phyloP scores from a whole-genome alignment of 2,797 vertebrate species.

The Mormyrops boulengeri region DNA sequence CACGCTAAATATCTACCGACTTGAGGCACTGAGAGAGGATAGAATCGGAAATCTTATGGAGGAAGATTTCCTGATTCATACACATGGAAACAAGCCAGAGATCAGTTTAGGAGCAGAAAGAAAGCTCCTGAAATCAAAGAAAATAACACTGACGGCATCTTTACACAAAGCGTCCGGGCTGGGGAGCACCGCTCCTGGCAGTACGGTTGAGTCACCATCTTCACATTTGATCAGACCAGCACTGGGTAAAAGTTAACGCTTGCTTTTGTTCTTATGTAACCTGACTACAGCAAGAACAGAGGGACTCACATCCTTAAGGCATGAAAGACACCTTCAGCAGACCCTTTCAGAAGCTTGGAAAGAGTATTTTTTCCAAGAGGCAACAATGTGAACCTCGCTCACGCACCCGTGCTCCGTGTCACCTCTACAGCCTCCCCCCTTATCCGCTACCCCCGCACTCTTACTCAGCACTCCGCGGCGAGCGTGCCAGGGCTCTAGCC shows the following conservation, averaged over 20 bases:
- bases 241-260: not conserved
- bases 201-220: not conserved
- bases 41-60: not conserved
- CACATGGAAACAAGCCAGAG: not conserved
- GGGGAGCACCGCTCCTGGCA: not conserved
- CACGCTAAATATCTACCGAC: not conserved
- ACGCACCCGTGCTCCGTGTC: not conserved
- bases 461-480: not conserved
- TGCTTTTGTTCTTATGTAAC: not conserved
- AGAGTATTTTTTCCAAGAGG: not conserved
- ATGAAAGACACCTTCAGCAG: not conserved
- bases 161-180: not conserved
- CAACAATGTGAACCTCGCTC: not conserved
- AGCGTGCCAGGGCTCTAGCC: not conserved
- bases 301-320: not conserved
- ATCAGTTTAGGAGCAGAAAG: not conserved
- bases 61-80: not conserved
- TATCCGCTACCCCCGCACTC: not conserved
- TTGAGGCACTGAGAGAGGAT: not conserved
- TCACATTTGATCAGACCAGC: not conserved
- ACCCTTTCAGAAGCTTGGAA: not conserved
- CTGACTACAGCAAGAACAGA: not conserved
- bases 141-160: not conserved
- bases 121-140: not conserved
- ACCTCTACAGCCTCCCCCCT: not conserved